Base-by-base conservation (phyloP, 2,113 vertebrate species). In the Cariama cristata region DNA sequence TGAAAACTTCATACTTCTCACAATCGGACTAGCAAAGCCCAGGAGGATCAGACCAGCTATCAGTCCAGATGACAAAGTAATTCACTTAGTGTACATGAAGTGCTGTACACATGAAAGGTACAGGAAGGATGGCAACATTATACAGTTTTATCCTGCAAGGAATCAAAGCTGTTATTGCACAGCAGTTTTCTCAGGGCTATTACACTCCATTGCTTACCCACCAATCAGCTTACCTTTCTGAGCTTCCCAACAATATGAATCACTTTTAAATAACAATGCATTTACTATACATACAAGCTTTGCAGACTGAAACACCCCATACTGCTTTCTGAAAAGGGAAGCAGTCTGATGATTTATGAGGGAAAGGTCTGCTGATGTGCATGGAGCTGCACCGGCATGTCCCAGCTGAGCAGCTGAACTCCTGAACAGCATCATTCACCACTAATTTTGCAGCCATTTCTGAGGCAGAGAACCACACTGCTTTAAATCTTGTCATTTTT, bases 1-100 rank as follows among this genome's bases (percentile, higher is more conserved):
- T 93, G 79, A 84, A 97, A 97, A 96, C 86, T 96, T 97, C 52
- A 55, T 91, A 17, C 55, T 82, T 88, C 90, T 79, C 77, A 88
- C 66, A 82, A 96, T 94, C 58, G 96, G 95, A 49, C 80, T 76
- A 92, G 95, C 75, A 93, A 96, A 97, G 93, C 63, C 67, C 19
- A 35, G 8, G 42, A 96, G 88, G 95, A 94, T 96, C 93, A 94
- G 62, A 66, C 21, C 85, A 95, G 89, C 68, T 77, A 95, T 83
- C 95, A 94, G 75, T 88, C 83, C 86, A 83, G 90, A 96, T 90
- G 95, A 97, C 96, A 97, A 45, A 92, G 89, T 87, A 89, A 97
- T 95, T 91, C 69, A 66, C 91, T 96, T 69, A 71, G 71, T 32
- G 27, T 49, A 52, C 92, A 88, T 74, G 91, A 97, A 91, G n/a